These are phyloP conservation scores for Drosophila rellima DNA, from an alignment of 2,888 invertebrate genomes.

Conservation along the genomic window DNA sequence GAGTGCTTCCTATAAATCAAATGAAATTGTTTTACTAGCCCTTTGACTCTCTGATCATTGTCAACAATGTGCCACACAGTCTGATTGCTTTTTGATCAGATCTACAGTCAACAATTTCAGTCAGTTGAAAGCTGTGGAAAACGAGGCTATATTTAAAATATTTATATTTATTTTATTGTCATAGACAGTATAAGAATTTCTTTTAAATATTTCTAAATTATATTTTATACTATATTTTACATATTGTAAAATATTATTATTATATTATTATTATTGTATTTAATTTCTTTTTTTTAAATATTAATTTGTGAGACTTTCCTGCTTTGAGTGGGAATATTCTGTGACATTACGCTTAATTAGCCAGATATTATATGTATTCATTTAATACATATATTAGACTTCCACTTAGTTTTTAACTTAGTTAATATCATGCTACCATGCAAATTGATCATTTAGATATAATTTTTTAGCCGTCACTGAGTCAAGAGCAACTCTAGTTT, in stretches of 20 bases:
- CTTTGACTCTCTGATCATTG: constrained; percentile 31
- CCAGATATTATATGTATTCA: background rate
- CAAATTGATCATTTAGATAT: constrained; percentile 61
- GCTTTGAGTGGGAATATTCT: background rate
- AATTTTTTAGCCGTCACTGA: constrained; percentile 55
- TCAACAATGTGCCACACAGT: constrained; percentile 38
- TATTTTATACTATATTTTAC: too few relatives aligned
- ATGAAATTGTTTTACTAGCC: constrained; percentile 43
- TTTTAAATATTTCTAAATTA: background rate
- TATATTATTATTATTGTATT: background rate
- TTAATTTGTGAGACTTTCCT: background rate
- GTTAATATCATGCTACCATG: constrained; percentile 60
- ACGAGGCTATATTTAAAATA: background rate
- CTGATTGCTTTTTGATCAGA: constrained; percentile 58
- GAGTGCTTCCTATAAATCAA: constrained; percentile 50
- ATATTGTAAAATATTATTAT: too few relatives aligned
- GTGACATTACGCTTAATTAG: constrained; percentile 13
- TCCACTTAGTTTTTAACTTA: constrained; percentile 18
- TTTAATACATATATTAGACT: constrained; percentile 4
- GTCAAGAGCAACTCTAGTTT: constrained; percentile 36
- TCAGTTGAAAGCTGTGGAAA: background rate
- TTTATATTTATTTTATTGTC: too few relatives aligned
- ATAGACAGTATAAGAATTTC: too few relatives aligned
- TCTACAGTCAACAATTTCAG: constrained; percentile 37
- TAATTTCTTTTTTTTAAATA: background rate